A percentile compares a stretch with the other conserved stretches of the same genome.
These are phyloP conservation scores for Pygoscelis antarcticus DNA, from an alignment of 2,113 vertebrate species.

Conservation along the genomic window DNA sequence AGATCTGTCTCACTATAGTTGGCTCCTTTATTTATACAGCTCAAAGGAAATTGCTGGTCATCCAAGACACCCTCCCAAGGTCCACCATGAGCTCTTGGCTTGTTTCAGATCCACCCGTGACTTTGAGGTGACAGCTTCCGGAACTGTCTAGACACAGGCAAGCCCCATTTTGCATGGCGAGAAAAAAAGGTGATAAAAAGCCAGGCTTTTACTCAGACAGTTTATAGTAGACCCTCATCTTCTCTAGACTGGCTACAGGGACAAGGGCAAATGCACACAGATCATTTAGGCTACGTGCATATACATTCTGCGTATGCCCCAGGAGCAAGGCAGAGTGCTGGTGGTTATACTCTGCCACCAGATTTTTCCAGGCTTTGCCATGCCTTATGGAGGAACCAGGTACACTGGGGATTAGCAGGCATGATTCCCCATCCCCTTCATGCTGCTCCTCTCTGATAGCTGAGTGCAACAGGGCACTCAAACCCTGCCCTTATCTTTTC, in stretches of 20 bases:
- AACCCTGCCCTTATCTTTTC: not conserved
- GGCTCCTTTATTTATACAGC: not conserved
- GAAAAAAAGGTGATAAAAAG: not conserved
- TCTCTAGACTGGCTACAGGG: not conserved
- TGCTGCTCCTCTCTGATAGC: not conserved
- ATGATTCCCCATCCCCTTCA: not conserved
- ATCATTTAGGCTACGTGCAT: not conserved
- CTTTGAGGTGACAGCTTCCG: not conserved
- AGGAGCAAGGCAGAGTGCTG: not conserved
- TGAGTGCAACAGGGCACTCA: not conserved
- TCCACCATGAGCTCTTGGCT: not conserved
- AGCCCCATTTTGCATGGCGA: not conserved
- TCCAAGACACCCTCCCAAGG: not conserved
- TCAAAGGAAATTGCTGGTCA: not conserved
- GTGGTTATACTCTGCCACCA: not conserved
- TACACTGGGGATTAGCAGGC: not conserved
- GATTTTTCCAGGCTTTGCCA: not conserved
- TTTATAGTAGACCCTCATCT: not conserved
- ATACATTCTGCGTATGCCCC: not conserved
- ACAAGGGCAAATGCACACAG: rapidly evolving
- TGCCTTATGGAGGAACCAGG: not conserved
- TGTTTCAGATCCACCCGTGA: not conserved
- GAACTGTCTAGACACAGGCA: not conserved
- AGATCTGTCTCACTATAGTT: not conserved
- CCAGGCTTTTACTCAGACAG: not conserved